A percentile compares a stretch with the other conserved stretches of the same genome.
Evolutionary conservation across 2,113 vertebrate species (phyloP).

Genomic region (Saccopteryx leptura): DNA sequence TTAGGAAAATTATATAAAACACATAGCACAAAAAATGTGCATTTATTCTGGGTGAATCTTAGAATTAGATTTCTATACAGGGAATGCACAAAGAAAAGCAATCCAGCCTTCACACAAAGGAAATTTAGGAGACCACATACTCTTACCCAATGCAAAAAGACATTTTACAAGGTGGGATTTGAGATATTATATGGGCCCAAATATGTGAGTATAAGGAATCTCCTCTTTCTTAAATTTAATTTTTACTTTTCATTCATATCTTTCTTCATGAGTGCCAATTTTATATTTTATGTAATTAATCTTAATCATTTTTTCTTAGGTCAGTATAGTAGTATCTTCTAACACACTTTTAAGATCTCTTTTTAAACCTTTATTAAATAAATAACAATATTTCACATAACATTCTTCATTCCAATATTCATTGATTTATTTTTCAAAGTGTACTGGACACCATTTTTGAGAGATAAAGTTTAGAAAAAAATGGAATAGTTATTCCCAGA

Average conservation of each 20-base stretch:
- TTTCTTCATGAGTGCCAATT: constrained; percentile 23
- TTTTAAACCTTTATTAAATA: not conserved
- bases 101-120: not conserved
- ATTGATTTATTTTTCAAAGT: not conserved
- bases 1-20: constrained; percentile 7
- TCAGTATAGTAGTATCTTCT: not conserved
- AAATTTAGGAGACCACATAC: not conserved
- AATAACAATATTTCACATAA: not conserved
- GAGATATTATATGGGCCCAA: not conserved
- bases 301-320: not conserved
- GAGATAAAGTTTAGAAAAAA: not conserved
- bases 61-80: not conserved
- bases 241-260: not conserved
- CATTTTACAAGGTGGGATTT: not conserved
- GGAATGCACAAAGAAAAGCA: not conserved
- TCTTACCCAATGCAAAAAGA: not conserved
- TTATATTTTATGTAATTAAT: not conserved
- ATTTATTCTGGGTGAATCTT: not conserved
- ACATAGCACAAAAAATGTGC: not conserved
- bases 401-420: not conserved
- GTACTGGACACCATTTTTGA: not conserved
- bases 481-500: not conserved
- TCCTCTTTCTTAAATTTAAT: not conserved
- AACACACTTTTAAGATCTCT: not conserved
- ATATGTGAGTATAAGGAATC: not conserved